These are phyloP conservation scores for Macrobrachium nipponense DNA, from an alignment of 1,140 invertebrate genomes.

Conservation along the genomic window DNA sequence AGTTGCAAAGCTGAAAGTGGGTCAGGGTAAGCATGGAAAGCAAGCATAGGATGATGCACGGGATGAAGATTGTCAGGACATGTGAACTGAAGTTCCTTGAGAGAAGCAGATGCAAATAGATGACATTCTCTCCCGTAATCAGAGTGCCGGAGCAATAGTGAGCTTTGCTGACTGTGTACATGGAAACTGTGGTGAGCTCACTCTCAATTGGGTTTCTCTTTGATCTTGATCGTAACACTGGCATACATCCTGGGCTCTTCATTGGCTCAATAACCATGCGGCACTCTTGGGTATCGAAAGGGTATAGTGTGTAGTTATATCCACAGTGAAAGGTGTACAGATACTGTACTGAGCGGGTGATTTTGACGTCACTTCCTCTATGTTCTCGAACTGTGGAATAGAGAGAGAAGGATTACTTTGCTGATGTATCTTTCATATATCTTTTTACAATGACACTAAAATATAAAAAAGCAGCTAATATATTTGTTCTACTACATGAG, in stretches of 20 bases:
- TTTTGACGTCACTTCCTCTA: background rate
- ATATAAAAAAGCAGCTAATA: no score
- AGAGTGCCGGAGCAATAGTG: background rate
- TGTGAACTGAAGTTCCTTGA: conserved; percentile 8
- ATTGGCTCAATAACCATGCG: background rate
- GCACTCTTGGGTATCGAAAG: conserved; percentile 40
- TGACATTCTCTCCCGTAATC: background rate
- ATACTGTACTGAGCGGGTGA: conserved; percentile 17
- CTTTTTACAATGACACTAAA: no score
- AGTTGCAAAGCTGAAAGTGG: conserved; percentile 20
- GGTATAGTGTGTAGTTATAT: conserved; percentile 21
- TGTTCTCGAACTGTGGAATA: conserved; percentile 1
- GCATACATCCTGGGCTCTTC: conserved; percentile 1
- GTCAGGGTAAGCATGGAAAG: conserved; percentile 24
- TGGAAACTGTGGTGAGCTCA: conserved; percentile 5
- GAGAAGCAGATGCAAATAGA: conserved; percentile 24
- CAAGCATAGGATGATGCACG: conserved; percentile 23
- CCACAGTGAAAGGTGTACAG: conserved; percentile 31
- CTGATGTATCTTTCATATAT: no score
- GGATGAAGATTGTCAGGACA: conserved; percentile 29
- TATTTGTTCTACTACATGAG: no score
- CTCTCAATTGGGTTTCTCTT: background rate
- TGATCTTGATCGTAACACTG: background rate
- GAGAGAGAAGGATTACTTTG: background rate
- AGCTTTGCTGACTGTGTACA: background rate